Conservation (phyloP, 1,140 invertebrate species). For the Drosophila albomicans region DNA sequence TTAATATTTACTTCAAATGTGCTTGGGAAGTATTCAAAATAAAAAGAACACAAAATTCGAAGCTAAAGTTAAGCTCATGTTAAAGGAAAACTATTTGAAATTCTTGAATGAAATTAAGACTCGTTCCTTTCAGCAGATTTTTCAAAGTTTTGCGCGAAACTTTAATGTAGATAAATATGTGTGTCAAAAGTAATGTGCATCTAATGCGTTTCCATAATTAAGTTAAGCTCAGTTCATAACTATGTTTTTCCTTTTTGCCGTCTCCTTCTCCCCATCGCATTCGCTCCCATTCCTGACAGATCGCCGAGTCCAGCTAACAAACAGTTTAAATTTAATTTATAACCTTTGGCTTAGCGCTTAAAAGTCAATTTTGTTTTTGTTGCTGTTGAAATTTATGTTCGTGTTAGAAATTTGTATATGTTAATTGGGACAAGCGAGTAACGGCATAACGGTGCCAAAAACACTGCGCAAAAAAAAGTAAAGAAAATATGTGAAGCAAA, state of each 20-base stretch:
- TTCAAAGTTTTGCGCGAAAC: background rate
- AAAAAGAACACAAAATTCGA: no score
- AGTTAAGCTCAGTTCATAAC: background rate
- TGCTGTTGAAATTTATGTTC: slow-evolving; percentile 45
- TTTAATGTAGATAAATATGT: background rate
- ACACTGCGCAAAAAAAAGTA: slow-evolving; percentile 34
- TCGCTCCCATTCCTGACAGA: background rate
- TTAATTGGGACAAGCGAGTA: slow-evolving; percentile 50
- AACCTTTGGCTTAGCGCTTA: slow-evolving; percentile 23
- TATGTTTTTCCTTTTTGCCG: background rate
- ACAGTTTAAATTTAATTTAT: slow-evolving; percentile 25
- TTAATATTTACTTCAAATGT: no score
- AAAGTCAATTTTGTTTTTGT: slow-evolving; percentile 14
- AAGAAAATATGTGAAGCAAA: slow-evolving; percentile 42
- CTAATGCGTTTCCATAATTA: background rate
- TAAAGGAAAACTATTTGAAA: no score
- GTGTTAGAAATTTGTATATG: slow-evolving; percentile 43
- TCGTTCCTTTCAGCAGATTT: no score
- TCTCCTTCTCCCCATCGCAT: background rate
- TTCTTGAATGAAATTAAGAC: no score
- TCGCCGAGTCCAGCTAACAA: slow-evolving; percentile 11
- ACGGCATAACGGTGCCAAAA: slow-evolving; percentile 51
- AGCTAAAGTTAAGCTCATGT: no score
- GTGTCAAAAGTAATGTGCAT: no score
- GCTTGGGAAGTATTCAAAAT: no score